Evolutionary conservation across 1,140 invertebrate species (phyloP).

Genomic region (Drosophila orena): DNA sequence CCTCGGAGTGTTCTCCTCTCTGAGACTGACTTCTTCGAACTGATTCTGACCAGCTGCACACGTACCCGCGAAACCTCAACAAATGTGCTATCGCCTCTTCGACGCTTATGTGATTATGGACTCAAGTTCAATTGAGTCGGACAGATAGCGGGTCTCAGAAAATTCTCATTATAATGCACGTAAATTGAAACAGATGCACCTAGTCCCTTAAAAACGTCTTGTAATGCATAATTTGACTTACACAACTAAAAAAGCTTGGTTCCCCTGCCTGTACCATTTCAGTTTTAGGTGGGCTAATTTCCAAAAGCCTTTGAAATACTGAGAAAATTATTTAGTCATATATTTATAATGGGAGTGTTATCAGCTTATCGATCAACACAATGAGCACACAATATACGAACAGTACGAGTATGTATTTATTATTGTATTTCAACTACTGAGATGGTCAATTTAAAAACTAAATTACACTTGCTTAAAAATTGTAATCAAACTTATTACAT

Average conservation of each 20-base stretch:
- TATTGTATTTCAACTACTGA: too few species aligned
- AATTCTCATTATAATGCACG: neutral
- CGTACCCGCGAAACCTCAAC: conserved; percentile 15
- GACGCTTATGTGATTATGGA: conserved; percentile 27
- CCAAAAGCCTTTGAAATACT: too few species aligned
- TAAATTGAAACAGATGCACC: neutral
- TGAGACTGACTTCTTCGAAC: conserved; percentile 3
- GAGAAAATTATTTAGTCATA: too few species aligned
- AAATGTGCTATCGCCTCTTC: conserved; percentile 12
- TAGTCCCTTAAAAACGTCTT: neutral
- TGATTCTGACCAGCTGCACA: neutral
- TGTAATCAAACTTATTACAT: too few species aligned
- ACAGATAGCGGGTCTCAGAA: conserved; percentile 15
- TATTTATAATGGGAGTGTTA: too few species aligned
- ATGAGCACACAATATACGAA: too few species aligned
- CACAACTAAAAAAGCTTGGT: neutral
- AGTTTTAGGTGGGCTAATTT: too few species aligned
- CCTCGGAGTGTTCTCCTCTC: neutral
- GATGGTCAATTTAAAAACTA: too few species aligned
- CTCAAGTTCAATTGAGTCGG: conserved; percentile 21
- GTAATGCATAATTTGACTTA: neutral
- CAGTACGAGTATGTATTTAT: too few species aligned
- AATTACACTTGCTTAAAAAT: too few species aligned
- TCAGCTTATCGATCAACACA: too few species aligned
- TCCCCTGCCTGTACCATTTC: too few species aligned